Evolutionary conservation across 2,113 vertebrate species (phyloP).

Genomic region (Aplodontia rufa): DNA sequence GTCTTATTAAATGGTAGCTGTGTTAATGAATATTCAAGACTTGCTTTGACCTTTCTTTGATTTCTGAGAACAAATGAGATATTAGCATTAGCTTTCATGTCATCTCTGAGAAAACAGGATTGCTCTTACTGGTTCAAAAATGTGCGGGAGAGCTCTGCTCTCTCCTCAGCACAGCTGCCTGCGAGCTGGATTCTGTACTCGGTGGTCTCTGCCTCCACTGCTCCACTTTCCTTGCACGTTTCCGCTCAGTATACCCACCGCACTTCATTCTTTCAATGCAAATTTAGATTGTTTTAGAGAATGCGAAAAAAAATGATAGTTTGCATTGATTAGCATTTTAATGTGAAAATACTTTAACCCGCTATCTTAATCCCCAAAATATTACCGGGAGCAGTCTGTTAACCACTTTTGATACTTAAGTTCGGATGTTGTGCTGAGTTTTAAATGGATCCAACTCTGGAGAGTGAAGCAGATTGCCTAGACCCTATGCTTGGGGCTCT

Average conservation of each 20-base stretch:
- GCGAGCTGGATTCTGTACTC: not conserved
- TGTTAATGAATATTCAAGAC: not conserved
- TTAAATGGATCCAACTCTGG: not conserved
- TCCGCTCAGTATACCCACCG: not conserved
- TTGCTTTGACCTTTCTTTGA: not conserved
- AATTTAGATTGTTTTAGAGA: not conserved
- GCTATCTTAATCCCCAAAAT: not conserved
- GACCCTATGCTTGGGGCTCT: not conserved
- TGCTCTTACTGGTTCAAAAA: not conserved
- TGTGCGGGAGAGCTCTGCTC: rapidly evolving
- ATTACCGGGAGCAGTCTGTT: not conserved
- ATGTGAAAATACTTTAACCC: not conserved
- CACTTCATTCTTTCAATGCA: not conserved
- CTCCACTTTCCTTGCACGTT: not conserved
- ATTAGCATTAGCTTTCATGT: not conserved
- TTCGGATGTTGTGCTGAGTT: not conserved
- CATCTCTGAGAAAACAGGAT: not conserved
- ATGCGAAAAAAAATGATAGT: not conserved
- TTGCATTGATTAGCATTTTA: not conserved
- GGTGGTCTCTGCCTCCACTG: rapidly evolving
- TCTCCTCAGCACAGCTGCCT: too few relatives aligned
- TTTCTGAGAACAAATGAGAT: not conserved
- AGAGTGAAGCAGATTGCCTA: not conserved
- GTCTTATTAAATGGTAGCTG: not conserved
- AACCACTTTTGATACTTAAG: not conserved